Base-by-base conservation (phyloP, 1,140 invertebrate genomes). In the Hyles euphorbiae region DNA sequence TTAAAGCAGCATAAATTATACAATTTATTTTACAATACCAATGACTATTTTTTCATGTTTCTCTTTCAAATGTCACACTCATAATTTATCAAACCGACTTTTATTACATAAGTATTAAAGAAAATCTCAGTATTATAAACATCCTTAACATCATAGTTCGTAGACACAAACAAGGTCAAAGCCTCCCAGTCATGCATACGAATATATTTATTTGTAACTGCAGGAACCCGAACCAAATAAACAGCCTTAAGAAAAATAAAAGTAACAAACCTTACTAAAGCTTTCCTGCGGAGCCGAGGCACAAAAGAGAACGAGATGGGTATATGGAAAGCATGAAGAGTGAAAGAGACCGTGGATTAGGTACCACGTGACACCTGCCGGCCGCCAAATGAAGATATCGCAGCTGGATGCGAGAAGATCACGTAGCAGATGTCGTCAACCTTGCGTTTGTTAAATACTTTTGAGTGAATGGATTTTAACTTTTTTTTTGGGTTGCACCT, bases 301-400 rank as follows among this genome's bases (percentile, higher is more conserved):
- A 81, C 72, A 76, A 85, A 82, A 71, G 75, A 47, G 65, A 81
- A 70, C 68, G 74, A 72, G 79, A 85, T 4, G 34, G 68, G 9
- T 33, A 45, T 70, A 72, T 40, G 10, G 53, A n/a, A 50, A 12
- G 2, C 5, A 47, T 5, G 12, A 53, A 11, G 70, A 61, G 36
- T 4, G 65, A 87, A 53, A 51, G 74, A 65, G 76, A 80, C 10
- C 58, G 22, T 56, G 64, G 22, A 61, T 59, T 49, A 61, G 56
- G 65, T 58, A 67, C 78, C 79, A 83, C 83, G 81, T 85, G 85
- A 83, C 85, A 88, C 85, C 83, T 88, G 85, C 85, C 78, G 76
- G 59, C 82, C 72, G 74, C 77, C 81, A 86, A 86, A 88, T 88
- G 83, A 88, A 88, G 85, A 88, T 78, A 86, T 86, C 85, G 76